Base-by-base conservation (phyloP, 2,797 vertebrate genomes). In the Pogonophryne albipinna region DNA sequence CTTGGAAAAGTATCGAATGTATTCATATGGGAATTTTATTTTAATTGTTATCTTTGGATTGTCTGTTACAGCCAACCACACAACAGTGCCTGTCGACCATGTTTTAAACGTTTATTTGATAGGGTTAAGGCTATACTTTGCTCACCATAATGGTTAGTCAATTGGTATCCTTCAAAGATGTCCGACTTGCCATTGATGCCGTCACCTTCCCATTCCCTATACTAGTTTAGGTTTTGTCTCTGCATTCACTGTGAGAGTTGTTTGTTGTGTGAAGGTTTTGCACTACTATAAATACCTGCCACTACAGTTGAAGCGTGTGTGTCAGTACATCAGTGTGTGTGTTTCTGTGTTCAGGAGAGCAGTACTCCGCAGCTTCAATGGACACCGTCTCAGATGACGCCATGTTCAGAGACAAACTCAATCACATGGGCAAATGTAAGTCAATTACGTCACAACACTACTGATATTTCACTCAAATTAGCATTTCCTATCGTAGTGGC, bases 391-490 rank as follows among this genome's bases (percentile, higher is more conserved):
- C 96, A 34, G 98, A 99, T 53, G 98, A 99, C 58, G 97, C 98
- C 89, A 94, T 98, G 92, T 99, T 99, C 94, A 95, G 97, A 93
- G 98, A 99, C 95, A 99, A 98, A 89, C 91, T 99, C 85, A 99
- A 97, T 88, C 98, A 97, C 95, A 99, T 99, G 98, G 98, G 98
- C 2, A 99, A 99, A 95, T 99, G 98, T 99, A 94, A 97, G 97
- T 94, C 4, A 20, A 5, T 12, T 13, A 7, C 17, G 47, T 66
- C 64, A 50, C 41, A 47, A 10, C 3, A 17, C 19, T 7, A 1
- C 11, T 47, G 3, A 3, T 20, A 8, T 51, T 68, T 63, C 13
- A 66, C 4, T 52, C 41, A 63, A 20, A 5, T 17, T 42, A 27
- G 5, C 13, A 42, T 51, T 12, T 19, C 23, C 2, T 12, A 3